Evolutionary conservation across 2,113 vertebrate species (phyloP).

Genomic region (Actenoides hombroni): DNA sequence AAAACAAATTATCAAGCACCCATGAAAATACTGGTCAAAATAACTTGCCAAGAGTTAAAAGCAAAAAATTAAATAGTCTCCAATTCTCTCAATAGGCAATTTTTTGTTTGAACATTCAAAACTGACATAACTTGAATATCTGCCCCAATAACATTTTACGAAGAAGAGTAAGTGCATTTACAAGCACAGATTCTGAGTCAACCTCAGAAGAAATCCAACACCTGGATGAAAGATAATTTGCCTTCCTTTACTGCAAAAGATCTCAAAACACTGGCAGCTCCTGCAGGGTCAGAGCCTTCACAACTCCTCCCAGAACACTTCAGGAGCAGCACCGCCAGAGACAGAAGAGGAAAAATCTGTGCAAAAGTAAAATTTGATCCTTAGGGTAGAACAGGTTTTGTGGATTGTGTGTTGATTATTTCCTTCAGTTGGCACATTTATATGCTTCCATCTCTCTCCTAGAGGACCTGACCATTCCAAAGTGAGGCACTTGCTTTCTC

Average conservation of each 20-base stretch:
- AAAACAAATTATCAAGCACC: background rate
- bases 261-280: background rate
- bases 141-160: background rate
- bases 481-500: background rate
- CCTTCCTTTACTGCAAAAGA: background rate
- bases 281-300: background rate
- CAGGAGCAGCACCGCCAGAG: background rate
- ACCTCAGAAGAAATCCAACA: background rate
- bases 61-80: background rate
- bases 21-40: background rate
- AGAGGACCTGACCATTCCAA: background rate
- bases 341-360: background rate
- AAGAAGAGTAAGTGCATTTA: background rate
- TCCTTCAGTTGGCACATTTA: background rate
- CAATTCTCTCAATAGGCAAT: background rate
- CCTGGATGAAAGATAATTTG: background rate
- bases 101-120: background rate
- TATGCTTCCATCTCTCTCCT: background rate
- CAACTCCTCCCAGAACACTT: background rate
- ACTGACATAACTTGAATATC: background rate
- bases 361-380: background rate
- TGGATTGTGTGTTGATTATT: background rate
- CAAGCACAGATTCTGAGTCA: background rate
- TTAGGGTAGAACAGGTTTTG: background rate
- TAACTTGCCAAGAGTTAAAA: background rate